phyloP scores from a whole-genome alignment of 2,797 vertebrate species.

The Zalophus californianus region DNA sequence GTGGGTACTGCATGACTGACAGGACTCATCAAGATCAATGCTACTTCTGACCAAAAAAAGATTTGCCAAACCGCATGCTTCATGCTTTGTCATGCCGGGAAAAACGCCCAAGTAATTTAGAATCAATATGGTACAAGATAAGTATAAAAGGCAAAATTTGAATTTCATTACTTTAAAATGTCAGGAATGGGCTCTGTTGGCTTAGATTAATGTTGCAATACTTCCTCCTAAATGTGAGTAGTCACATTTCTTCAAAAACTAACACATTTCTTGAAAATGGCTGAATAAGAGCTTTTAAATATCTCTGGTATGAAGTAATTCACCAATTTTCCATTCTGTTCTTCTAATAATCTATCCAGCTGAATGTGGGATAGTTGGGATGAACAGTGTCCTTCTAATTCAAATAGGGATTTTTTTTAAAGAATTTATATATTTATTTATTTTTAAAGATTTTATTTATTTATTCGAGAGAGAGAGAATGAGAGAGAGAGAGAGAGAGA shows the following conservation, averaged over 20 bases:
- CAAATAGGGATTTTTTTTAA: not conserved
- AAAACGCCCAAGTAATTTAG: slow-evolving; percentile 16
- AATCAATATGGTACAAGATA: slow-evolving; percentile 62
- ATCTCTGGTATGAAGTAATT: not conserved
- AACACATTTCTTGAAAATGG: slow-evolving; percentile 23
- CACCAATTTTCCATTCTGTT: not conserved
- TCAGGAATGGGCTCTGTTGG: slow-evolving; percentile 52
- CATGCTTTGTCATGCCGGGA: slow-evolving; percentile 62
- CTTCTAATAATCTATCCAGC: not conserved
- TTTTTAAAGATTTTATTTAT: too few species aligned
- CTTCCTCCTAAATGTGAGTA: slow-evolving; percentile 10
- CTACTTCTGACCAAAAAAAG: slow-evolving; percentile 49
- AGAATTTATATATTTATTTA: too few species aligned
- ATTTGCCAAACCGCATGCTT: not conserved
- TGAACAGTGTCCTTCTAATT: not conserved
- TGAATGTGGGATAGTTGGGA: not conserved
- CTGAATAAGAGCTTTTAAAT: not conserved
- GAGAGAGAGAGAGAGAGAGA: too few species aligned
- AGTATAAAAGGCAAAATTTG: slow-evolving; percentile 72
- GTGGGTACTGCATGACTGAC: slow-evolving; percentile 6
- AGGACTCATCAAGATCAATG: slow-evolving; percentile 7
- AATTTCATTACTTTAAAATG: slow-evolving; percentile 77
- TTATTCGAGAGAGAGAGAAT: too few species aligned
- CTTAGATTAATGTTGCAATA: slow-evolving; percentile 51
- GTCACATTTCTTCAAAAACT: slow-evolving; percentile 24